Evolutionary conservation across 2,888 invertebrate species (phyloP).

Genomic region (Limnephilus lunatus): DNA sequence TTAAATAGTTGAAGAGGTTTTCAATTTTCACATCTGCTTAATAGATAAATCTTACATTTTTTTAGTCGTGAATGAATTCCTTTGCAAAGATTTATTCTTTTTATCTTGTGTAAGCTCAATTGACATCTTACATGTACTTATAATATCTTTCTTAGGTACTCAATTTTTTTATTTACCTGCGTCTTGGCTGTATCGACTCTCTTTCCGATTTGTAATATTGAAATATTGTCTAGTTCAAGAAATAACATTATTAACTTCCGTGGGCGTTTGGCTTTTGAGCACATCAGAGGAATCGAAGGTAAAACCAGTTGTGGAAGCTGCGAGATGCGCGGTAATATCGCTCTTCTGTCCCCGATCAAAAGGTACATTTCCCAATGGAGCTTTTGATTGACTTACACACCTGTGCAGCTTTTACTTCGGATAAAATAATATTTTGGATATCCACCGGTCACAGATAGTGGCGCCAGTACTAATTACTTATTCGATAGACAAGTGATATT

Average conservation of each 20-base stretch:
- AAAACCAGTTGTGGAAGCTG: neutral
- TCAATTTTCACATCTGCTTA: neutral
- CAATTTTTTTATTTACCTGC: neutral
- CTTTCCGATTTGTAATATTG: constrained; percentile 19
- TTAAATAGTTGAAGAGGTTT: neutral
- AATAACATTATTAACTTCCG: constrained; percentile 12
- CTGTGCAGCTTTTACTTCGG: neutral
- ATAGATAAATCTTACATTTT: neutral
- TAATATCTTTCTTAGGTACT: neutral
- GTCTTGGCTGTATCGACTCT: neutral
- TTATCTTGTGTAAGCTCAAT: neutral
- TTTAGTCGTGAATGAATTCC: neutral
- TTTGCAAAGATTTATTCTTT: neutral
- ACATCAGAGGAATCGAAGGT: neutral
- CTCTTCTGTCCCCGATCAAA: neutral
- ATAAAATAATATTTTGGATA: constrained; percentile 23
- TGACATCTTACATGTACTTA: neutral
- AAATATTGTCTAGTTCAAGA: neutral
- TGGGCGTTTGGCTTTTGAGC: constrained; percentile 26
- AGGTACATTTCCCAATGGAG: neutral
- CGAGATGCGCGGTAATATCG: neutral
- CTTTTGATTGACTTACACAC: neutral
- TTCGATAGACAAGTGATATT: constrained; percentile 34
- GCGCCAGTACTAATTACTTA: constrained; percentile 40
- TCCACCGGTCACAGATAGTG: constrained; percentile 9